Conservation (phyloP, 1,140 invertebrate genomes). For the Leptoteleia sp. region DNA sequence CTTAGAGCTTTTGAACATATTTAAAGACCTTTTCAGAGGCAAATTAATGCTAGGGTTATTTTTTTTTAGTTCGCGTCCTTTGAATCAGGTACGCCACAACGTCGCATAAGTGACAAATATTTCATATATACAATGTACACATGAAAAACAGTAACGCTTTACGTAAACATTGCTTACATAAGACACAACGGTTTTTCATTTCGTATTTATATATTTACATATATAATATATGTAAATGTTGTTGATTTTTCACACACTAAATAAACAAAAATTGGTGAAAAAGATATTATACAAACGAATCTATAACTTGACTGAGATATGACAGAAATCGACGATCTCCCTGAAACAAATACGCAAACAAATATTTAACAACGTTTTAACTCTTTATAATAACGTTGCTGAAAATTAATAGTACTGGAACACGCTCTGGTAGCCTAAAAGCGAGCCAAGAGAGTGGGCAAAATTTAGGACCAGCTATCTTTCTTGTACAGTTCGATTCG, state of each 20-base stretch:
- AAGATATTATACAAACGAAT: conserved; percentile 28
- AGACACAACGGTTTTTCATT: conserved; percentile 50
- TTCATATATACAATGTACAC: conserved; percentile 64
- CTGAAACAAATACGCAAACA: too few relatives aligned
- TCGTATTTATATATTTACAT: conserved; percentile 35
- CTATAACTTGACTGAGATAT: neutral
- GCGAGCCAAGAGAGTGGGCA: too few relatives aligned
- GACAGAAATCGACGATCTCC: too few relatives aligned
- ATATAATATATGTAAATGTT: conserved; percentile 38
- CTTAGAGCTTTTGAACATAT: neutral
- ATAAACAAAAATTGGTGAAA: conserved; percentile 26
- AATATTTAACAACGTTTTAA: too few relatives aligned
- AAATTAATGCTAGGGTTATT: conserved; percentile 2
- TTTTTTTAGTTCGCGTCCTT: conserved; percentile 8
- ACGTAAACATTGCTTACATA: conserved; percentile 54
- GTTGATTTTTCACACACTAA: conserved; percentile 30
- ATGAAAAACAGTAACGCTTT: conserved; percentile 60
- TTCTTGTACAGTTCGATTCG: too few relatives aligned
- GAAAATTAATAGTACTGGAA: too few relatives aligned
- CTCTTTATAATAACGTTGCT: too few relatives aligned
- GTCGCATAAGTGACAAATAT: conserved; percentile 45
- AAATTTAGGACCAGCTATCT: too few relatives aligned
- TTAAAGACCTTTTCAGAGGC: conserved; percentile 9
- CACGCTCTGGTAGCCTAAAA: too few relatives aligned
- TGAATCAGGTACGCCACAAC: conserved; percentile 19